Base-by-base conservation (phyloP, 1,140 invertebrate species). In the Eufriesea mexicana region DNA sequence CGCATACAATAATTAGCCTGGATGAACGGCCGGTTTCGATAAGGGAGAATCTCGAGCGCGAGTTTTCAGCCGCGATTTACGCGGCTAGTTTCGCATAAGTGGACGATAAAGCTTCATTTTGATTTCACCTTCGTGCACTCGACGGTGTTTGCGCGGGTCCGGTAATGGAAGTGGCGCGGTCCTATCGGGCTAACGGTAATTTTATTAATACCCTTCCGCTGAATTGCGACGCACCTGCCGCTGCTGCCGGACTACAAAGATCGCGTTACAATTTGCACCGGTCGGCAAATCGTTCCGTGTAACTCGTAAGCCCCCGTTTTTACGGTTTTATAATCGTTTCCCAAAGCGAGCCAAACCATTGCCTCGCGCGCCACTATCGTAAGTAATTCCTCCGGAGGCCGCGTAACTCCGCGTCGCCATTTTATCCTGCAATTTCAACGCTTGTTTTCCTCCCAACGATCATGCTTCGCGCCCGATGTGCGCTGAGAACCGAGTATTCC, bases 131-230 rank as follows among this genome's bases (percentile, higher is more conserved):
- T 35, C 23, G 59, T 35, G 25, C 57, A 23, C 35, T 12, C 14
- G 23, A 42, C 51, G 14, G 18, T 49, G 23, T 72, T 35, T 54
- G 70, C 45, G 25, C 51, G 49, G 25, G 67, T 62, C 67, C 49
- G 23, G 77, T 71, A 80, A 80, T 84, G 83, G 62, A 77, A 70
- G 66, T 73, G 77, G 67, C 45, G 51, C 77, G 54, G 25, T 55
- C 18, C 70, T 84, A 80, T 81, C 70, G 70, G 54, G 18, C 47
- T 84, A 81, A 84, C 83, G 71, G 83, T 81, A 74, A 81, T 68
- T 84, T 81, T 84, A 84, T 84, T 84, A 80, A 84, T 80, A 79
- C 67, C 51, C 68, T 61, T 59, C 74, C 61, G 62, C 66, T 70
- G 80, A 70, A 75, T 73, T 28, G 79, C 61, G 12, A 75, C 57